Conservation (phyloP, 2,113 vertebrate species). For the Lycaon pictus region DNA sequence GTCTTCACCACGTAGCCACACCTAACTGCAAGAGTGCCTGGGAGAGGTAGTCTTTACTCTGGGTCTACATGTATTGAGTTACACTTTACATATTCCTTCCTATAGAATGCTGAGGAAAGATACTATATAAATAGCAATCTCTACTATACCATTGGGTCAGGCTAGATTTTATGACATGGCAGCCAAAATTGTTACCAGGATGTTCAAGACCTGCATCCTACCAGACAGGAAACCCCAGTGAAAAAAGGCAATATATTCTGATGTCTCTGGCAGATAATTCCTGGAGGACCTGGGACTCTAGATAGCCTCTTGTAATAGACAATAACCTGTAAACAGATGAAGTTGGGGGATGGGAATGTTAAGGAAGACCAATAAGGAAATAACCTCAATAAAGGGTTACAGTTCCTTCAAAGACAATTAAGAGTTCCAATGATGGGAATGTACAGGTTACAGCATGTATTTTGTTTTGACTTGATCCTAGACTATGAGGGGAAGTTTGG, state of each 20-base stretch:
- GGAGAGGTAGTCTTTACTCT: not conserved
- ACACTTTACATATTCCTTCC: not conserved
- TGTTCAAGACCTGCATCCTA: not conserved
- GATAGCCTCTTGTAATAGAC: not conserved
- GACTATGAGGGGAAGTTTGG: not conserved
- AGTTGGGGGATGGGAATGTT: not conserved
- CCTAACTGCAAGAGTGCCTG: not conserved
- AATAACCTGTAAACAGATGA: not conserved
- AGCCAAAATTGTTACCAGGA: not conserved
- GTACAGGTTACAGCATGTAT: not conserved
- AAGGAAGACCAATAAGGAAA: not conserved
- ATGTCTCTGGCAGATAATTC: not conserved
- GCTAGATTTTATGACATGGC: not conserved
- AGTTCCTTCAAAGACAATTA: not conserved
- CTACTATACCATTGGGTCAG: not conserved
- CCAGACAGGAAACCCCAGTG: not conserved
- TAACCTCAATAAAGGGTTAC: not conserved
- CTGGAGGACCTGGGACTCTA: not conserved
- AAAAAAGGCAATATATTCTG: not conserved
- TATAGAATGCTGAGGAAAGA: not conserved
- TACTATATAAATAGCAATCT: constrained; percentile 20
- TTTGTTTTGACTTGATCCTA: constrained; percentile 16
- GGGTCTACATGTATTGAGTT: not conserved
- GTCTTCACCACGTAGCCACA: not conserved
- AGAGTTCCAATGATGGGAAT: not conserved